Conservation (phyloP, 2,113 vertebrate genomes). For the Salvator merianae region DNA sequence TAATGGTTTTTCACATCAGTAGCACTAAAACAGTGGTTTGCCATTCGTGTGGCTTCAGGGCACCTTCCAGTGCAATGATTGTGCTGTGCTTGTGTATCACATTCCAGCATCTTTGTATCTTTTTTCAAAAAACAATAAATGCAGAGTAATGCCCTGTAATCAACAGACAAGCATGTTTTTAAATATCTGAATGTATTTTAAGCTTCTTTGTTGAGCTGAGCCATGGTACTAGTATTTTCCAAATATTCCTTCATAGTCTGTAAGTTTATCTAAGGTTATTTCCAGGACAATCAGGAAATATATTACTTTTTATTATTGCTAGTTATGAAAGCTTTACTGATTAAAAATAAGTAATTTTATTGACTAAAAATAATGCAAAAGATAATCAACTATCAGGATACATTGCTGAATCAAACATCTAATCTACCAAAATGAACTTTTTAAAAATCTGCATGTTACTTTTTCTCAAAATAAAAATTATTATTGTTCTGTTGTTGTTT, state of each 20-base stretch:
- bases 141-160: slow-evolving; percentile 64
- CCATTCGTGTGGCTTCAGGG: slow-evolving; percentile 67
- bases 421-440: background rate
- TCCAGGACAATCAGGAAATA: too few species aligned
- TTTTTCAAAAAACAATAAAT: slow-evolving; percentile 68
- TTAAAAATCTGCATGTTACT: background rate
- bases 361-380: too few species aligned
- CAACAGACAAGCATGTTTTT: slow-evolving; percentile 48
- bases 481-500: background rate
- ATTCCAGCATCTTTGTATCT: slow-evolving; percentile 72
- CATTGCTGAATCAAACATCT: background rate
- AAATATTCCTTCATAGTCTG: background rate
- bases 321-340: too few species aligned
- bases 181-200: slow-evolving; percentile 42
- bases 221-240: background rate
- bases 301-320: too few species aligned
- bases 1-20: slow-evolving; percentile 63
- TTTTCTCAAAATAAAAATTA: background rate
- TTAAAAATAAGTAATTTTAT: too few species aligned
- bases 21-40: slow-evolving; percentile 66
- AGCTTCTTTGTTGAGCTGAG: slow-evolving; percentile 37
- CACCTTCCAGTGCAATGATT: slow-evolving; percentile 68
- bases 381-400: too few species aligned
- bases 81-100: slow-evolving; percentile 68
- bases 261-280: background rate